Percentiles rank a stretch among this genome's conserved stretches.
phyloP scores from a whole-genome alignment of 2,797 vertebrate species.

The Chromis chromis region DNA sequence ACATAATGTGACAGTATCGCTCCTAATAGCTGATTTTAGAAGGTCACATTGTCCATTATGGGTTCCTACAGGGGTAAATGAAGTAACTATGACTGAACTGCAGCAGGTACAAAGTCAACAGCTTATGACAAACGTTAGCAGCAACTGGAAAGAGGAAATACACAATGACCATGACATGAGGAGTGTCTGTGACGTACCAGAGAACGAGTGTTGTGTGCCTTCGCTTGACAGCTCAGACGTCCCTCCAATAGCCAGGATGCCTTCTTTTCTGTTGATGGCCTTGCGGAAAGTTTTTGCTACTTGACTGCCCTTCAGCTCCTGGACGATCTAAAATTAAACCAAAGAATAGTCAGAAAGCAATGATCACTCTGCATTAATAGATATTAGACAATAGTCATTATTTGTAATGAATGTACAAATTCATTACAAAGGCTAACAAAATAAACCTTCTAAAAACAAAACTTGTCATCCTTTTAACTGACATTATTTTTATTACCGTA shows the following conservation, averaged over 20 bases:
- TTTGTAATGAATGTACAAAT: too few relatives aligned
- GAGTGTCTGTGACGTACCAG: slow-evolving; percentile 82
- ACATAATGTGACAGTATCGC: background rate
- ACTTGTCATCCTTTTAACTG: too few relatives aligned
- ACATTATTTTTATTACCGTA: too few relatives aligned
- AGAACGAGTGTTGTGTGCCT: slow-evolving; percentile 96
- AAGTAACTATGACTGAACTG: slow-evolving; percentile 13
- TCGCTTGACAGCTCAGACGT: slow-evolving; percentile 94
- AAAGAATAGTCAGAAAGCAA: background rate
- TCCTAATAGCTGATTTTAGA: slow-evolving; percentile 13
- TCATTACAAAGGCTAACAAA: background rate
- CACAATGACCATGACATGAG: background rate
- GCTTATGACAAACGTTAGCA: slow-evolving; percentile 22
- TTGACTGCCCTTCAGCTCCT: slow-evolving; percentile 92
- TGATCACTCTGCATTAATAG: too few relatives aligned
- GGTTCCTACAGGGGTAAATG: slow-evolving; percentile 10
- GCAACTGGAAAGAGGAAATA: background rate
- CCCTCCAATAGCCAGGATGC: slow-evolving; percentile 96
- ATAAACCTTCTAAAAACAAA: background rate
- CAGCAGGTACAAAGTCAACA: slow-evolving; percentile 41
- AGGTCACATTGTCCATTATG: slow-evolving; percentile 7
- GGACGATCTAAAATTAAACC: slow-evolving; percentile 88
- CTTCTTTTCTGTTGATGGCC: slow-evolving; percentile 96
- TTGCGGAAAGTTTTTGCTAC: slow-evolving; percentile 95
- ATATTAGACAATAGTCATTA: too few relatives aligned